These are phyloP conservation scores for Apteryx mantelli DNA, from an alignment of 2,113 vertebrate genomes.

Conservation along the genomic window DNA sequence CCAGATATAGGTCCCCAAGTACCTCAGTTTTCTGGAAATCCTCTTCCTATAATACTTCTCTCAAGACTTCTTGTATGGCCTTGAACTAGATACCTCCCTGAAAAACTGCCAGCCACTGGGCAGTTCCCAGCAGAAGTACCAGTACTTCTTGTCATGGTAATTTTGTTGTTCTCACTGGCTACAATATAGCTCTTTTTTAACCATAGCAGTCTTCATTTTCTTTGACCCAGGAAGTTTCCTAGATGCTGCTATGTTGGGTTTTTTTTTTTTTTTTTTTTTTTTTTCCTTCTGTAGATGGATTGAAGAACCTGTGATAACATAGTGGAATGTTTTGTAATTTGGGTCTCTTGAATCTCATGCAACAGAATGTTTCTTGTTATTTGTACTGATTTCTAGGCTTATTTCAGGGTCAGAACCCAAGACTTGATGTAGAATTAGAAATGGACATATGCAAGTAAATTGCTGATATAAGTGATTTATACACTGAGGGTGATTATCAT, in stretches of 20 bases:
- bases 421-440: background rate
- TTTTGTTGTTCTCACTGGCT: background rate
- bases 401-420: background rate
- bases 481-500: background rate
- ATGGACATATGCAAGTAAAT: background rate
- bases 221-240: background rate
- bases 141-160: background rate
- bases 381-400: background rate
- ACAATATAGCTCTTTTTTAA: background rate
- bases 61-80: background rate
- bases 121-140: background rate
- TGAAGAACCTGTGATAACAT: background rate
- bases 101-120: background rate
- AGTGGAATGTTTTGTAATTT: background rate
- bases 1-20: background rate
- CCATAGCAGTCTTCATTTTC: background rate
- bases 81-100: background rate
- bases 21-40: background rate
- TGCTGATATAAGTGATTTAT: background rate
- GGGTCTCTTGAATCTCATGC: background rate
- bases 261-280: background rate
- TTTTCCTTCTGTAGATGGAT: background rate
- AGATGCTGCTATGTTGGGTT: background rate
- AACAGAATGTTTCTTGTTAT: background rate
- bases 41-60: background rate